These are phyloP conservation scores for Tyria jacobaeae DNA, from an alignment of 2,888 invertebrate genomes.

Conservation along the genomic window DNA sequence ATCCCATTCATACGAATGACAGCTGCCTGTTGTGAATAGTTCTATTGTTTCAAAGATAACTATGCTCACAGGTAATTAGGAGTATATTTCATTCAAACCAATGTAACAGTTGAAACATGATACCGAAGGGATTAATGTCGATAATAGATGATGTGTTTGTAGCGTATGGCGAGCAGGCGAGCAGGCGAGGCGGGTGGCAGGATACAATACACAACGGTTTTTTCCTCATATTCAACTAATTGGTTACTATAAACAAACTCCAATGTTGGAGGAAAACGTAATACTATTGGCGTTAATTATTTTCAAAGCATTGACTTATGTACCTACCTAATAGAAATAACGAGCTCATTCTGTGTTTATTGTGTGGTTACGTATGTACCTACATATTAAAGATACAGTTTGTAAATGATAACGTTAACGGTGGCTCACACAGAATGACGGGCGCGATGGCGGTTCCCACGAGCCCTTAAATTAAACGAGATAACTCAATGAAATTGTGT, in stretches of 20 bases:
- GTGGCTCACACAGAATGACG: not conserved
- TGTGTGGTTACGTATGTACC: conserved; percentile 6
- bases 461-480: not conserved
- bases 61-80: not conserved
- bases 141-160: not conserved
- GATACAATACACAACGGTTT: conserved; percentile 32
- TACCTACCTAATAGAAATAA: conserved; percentile 7
- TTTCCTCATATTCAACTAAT: conserved; percentile 58
- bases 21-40: not conserved
- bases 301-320: conserved; percentile 45
- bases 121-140: not conserved
- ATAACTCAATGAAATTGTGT: not conserved
- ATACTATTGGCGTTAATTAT: conserved; percentile 49
- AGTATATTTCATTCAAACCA: not conserved
- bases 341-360: conserved; percentile 9
- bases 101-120: not conserved
- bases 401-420: not conserved
- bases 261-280: conserved; percentile 56
- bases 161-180: not conserved
- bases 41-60: not conserved
- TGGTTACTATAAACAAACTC: conserved; percentile 55
- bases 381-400: not conserved
- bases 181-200: no score
- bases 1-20: not conserved
- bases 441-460: not conserved